Base-by-base conservation (phyloP, 2,888 invertebrate species). In the Bhutanitis thaidina region DNA sequence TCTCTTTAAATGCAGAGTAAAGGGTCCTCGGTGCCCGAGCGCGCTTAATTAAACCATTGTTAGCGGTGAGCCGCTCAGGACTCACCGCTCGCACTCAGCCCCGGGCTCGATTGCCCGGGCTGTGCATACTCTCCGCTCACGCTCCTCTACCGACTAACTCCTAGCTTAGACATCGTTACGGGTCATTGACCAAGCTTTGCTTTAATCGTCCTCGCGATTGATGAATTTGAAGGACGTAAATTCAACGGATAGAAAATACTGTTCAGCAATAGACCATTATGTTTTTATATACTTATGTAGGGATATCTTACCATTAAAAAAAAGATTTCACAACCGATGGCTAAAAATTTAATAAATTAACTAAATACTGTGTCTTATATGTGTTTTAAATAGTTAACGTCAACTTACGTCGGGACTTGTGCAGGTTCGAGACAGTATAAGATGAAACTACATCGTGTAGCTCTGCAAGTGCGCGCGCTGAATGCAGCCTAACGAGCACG, bases 11-110 rank as follows among this genome's bases (percentile, higher is more conserved):
- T 61, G 59, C 63, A 62, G 53, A 54, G 52, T 52, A 61, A 69
- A 34, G 71, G 57, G 68, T 64, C 62, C 71, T 70, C 54, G 53
- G 53, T 51, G 63, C 56, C 60, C 58, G 64, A 69, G 65, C 69
- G 58, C 61, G 65, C 71, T 76, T 76, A 74, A 77, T 77, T 74
- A 69, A 74, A 62, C 67, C 65, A 74, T 70, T 76, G 74, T 72
- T 55, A 56, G 67, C 40, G 29, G 46, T 58, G 52, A 35, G 34
- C 12, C 12, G 27, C 34, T 34, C 34, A 7, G 34, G 13, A 4
- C 34, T 34, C 34, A 7, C 34, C 34, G 12, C 34, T 12, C n/a
- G 12, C 12, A 12, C 13, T 34, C 34, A 7, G 10, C 7, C 12
- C 7, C 34, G 5, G 12, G 7, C 34, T 34, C 13, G 34, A 34